Evolutionary conservation across 2,888 invertebrate genomes (phyloP), one percentile per base, ranked within the genome.

Genomic region (Apoda limacodes): DNA sequence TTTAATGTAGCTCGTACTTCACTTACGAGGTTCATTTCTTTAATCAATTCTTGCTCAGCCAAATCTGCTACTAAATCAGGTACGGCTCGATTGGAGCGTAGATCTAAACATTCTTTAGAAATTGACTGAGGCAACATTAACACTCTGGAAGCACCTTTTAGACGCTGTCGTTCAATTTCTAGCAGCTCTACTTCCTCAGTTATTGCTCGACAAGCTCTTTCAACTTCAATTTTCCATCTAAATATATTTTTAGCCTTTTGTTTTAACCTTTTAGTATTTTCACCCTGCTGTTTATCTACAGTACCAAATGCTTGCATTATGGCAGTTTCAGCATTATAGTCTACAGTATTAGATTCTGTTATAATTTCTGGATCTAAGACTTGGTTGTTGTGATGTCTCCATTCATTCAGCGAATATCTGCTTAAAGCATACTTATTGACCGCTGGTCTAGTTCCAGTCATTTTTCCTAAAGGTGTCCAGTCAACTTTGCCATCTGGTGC

Each of bases 401-500:
- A 92, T 65, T 92, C 90, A 5, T 82, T 85, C 1, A 87, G 82
- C 31, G 89, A 90, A 54, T 84, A 89, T 46, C 88, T 78, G 7
- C 90, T 87, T 25, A 90, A 75, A 1, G 90, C 88, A 54, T 90
- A 91, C 48, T 88, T 88, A 64, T 89, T 89, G 6, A 89, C 90
- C 0, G 83, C 82, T 0, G 91, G 91, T 39, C 90, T 78, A 0
- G 90, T 86, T 3, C 91, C 90, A 0, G 90, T 90, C 50, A 90
- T 72, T 1, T 81, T 85, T 1, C 82, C 85, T 32, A 88, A 67
- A 1, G 90, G 88, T 19, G 88, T 86, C 87, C 88, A 90, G 56
- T 89, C 88, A 1, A 88, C 84, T 42, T 86, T 84, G 2, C 90
- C 90, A 2, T 89, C 87, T 3, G 86, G 86, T 74, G 88, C 90